These are phyloP conservation scores for Polyodon spathula DNA, from an alignment of 2,113 vertebrate genomes.

Conservation along the genomic window DNA sequence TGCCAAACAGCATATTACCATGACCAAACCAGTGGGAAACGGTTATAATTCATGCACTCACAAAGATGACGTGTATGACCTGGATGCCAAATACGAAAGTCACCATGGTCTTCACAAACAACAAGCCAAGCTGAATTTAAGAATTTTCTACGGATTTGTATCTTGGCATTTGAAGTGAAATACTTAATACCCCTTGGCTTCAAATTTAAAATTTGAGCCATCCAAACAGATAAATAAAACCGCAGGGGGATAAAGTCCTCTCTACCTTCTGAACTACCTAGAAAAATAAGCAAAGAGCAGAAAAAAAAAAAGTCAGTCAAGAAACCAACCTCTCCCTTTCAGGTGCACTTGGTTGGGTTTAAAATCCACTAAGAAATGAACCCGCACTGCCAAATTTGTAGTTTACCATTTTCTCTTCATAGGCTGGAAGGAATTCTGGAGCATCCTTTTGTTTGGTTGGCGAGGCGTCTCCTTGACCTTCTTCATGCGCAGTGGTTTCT, in stretches of 20 bases:
- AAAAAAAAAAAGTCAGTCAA: background rate
- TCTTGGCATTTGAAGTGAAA: no score
- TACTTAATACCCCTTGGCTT: no score
- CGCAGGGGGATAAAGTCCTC: background rate
- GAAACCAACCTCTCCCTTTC: background rate
- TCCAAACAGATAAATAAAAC: background rate
- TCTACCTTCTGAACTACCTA: background rate
- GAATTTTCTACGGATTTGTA: no score
- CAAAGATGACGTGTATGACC: no score
- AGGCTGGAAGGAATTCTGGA: slow-evolving; percentile 68
- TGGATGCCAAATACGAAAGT: no score
- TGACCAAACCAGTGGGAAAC: no score
- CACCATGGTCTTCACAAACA: no score
- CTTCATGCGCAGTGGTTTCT: slow-evolving; percentile 55
- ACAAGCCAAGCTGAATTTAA: no score
- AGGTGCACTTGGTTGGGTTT: background rate
- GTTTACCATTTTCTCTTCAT: slow-evolving; percentile 95
- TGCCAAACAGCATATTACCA: no score
- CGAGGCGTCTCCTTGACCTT: slow-evolving; percentile 57
- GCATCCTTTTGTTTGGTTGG: slow-evolving; percentile 65
- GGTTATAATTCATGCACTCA: no score
- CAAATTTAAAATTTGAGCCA: no score
- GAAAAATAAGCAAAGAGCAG: background rate
- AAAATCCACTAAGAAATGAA: background rate
- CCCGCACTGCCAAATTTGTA: background rate